Evolutionary conservation across 2,797 vertebrate genomes (phyloP).

Genomic region (Eulemur albifrons): DNA sequence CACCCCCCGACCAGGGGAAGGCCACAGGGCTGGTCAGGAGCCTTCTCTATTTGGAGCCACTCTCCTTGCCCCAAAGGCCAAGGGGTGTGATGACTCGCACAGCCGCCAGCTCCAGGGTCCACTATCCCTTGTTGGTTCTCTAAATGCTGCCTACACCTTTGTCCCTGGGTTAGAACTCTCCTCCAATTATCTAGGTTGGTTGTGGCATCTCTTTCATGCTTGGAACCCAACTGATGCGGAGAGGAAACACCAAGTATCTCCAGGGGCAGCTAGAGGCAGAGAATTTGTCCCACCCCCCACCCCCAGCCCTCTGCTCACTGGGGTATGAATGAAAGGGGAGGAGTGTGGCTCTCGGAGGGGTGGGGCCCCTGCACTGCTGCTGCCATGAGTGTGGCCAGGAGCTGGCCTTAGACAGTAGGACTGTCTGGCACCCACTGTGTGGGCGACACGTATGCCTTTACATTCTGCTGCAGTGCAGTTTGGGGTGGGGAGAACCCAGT

Average conservation of each 20-base stretch:
- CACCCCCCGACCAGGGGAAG: background rate
- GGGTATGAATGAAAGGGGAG: background rate
- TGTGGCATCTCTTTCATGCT: background rate
- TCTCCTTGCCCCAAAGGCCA: background rate
- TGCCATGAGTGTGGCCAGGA: background rate
- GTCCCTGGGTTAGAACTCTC: background rate
- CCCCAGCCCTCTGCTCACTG: rapidly evolving
- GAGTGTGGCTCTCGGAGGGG: background rate
- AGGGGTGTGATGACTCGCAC: too few relatives aligned
- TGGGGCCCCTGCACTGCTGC: background rate
- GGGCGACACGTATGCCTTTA: background rate
- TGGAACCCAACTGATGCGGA: background rate
- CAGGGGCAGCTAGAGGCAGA: background rate
- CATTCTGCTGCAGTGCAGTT: background rate
- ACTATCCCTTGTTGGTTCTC: background rate
- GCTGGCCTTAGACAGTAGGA: too few relatives aligned
- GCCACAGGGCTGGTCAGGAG: background rate
- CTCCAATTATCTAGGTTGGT: background rate
- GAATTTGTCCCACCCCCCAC: rapidly evolving
- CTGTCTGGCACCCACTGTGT: too few relatives aligned
- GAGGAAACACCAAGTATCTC: background rate
- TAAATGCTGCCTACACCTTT: background rate
- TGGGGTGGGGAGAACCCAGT: background rate
- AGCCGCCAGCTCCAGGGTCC: background rate
- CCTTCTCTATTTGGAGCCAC: background rate